Base-by-base conservation (phyloP, 2,113 vertebrate genomes). In the Macquaria australasica region DNA sequence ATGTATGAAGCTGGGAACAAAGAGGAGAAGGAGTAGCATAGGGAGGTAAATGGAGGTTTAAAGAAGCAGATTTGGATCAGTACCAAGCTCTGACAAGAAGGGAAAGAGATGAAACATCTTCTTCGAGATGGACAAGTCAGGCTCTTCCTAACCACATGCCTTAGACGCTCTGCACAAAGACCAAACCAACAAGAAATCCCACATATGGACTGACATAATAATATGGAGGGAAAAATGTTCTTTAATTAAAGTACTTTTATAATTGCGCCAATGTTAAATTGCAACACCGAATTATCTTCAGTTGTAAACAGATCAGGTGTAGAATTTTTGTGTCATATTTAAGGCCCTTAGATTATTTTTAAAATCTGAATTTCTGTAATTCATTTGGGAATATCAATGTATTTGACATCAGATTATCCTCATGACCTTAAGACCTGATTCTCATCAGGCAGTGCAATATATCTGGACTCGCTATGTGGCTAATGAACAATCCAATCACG, bases 401-500 rank as follows among this genome's bases (percentile, higher is more conserved):
- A 63, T 85, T 75, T 84, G 68, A 75, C 64, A 55, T 60, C 20
- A 72, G 55, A 84, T 86, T 39, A 59, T 51, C 34, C 34, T 5
- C 16, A 45, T 53, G 43, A 87, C 48, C 64, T 6, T 3, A 43
- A 67, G 73, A 48, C 37, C 43, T 50, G n/a, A 75, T 58, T 58
- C 75, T 69, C 70, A 64, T 64, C 51, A 81, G 12, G 25, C 15
- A 39, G 5, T 60, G 31, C 41, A 39, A 10, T 59, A 28, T 48
- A 66, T 87, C 55, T 80, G 63, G 18, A 66, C 77, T 69, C 41
- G 66, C 51, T 51, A 3, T 31, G 39, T 41, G 59, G 45, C 73
- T 90, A 72, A 89, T 83, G 58, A 83, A 88, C 81, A 83, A 60
- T 78, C 88, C 60, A 70, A 81, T 87, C 86, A 75, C 48, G 21